Evolutionary conservation across 1,140 invertebrate species (phyloP), one percentile per base, ranked within the genome.

Genomic region (Ceratosolen fusciceps): DNA sequence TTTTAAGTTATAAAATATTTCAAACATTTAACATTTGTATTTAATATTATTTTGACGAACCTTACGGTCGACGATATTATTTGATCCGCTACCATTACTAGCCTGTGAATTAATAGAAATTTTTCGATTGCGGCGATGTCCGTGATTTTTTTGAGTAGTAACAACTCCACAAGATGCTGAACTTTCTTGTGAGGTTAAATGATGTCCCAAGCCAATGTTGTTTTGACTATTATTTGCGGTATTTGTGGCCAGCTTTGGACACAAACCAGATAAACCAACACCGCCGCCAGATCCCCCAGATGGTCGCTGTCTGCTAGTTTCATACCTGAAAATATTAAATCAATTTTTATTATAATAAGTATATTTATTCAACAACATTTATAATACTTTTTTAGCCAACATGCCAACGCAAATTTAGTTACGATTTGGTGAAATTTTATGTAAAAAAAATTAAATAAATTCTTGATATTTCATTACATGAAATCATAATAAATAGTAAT

Each of bases 281-380:
- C 87, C 82, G 26, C 84, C 84, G 81, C 85, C 86, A 81, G 87
- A 87, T 74, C 88, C 85, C 79, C 88, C 87, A 80, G 89, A 87
- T 84, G 88, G 83, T 82, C 87, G 86, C 81, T 90, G 89, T 83
- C 89, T 90, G 65, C 87, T 90, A 86, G 89, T 89, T 83, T 90
- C 89, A 90, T 90, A 90, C 89, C 89, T 90, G 83, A 5, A 84
- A 84, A 62, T 43, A 12, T 76, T 24, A 70, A 10, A 60, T 68
- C 62, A 37, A n/a, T 52, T 37, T 60, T 47, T 34, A 74, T 37
- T 39, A 34, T 3, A n/a, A 65, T 65, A 4, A 9, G n/a, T n/a
- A 31, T 19, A 21, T 58, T 14, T 37, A 24, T 29, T 73, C 62
- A 39, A 1, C 29, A 54, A 43, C 7, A 56, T 58, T 19, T 0